Percentiles rank a stretch among this genome's conserved stretches.
Conservation (phyloP, 2,888 invertebrate genomes). For the Aphodius granarius region DNA sequence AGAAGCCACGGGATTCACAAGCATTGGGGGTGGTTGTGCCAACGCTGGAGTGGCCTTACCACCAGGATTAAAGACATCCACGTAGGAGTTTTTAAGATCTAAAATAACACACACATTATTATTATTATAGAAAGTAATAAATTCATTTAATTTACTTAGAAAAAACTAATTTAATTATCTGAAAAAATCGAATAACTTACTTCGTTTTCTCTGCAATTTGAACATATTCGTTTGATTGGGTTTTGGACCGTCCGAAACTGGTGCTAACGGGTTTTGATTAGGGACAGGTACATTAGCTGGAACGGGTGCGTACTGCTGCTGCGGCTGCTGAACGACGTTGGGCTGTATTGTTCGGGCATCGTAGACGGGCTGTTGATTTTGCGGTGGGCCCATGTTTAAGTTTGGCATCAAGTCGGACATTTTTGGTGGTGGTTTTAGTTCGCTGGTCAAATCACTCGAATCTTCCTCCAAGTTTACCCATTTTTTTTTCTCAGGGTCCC, state of each 20-base stretch:
- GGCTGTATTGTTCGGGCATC: conserved; percentile 14
- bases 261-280: neutral
- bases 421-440: conserved; percentile 71
- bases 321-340: neutral
- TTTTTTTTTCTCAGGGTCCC: conserved; percentile 84
- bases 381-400: conserved; percentile 12
- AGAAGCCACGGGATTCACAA: conserved; percentile 33
- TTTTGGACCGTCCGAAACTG: conserved; percentile 2
- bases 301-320: neutral
- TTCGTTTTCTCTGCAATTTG: conserved; percentile 76
- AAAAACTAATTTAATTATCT: too few relatives aligned
- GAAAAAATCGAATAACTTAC: too few relatives aligned
- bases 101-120: conserved; percentile 26
- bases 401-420: conserved; percentile 59
- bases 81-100: conserved; percentile 85
- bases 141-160: too few relatives aligned
- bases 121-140: too few relatives aligned
- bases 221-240: conserved; percentile 67
- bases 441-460: conserved; percentile 57
- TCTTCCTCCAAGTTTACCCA: conserved; percentile 85
- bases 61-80: conserved; percentile 84
- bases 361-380: neutral
- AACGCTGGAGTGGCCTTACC: conserved; percentile 52
- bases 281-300: neutral
- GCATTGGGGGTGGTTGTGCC: conserved; percentile 50